These are phyloP conservation scores for Microcaecilia unicolor DNA, from an alignment of 2,797 vertebrate species.

Conservation along the genomic window DNA sequence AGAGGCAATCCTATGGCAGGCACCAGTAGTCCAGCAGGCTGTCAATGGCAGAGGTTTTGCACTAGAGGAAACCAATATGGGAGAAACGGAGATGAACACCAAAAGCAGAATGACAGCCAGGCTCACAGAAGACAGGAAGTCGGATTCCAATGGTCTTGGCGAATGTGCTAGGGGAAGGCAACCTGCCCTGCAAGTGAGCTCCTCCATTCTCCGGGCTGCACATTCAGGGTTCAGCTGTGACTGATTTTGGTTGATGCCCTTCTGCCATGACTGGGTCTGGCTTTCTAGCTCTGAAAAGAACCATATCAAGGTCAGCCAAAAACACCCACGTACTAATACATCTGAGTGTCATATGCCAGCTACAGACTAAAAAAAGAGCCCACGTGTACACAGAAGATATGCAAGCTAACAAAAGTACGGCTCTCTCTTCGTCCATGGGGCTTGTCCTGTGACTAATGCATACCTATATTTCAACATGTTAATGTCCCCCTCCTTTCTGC, in stretches of 20 bases:
- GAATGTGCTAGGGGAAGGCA: background rate
- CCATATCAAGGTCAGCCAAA: too few relatives aligned
- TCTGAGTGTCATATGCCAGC: too few relatives aligned
- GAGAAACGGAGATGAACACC: slow-evolving; percentile 11
- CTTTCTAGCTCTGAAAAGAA: slow-evolving; percentile 11
- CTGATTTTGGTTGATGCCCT: background rate
- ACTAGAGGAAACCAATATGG: slow-evolving; percentile 3
- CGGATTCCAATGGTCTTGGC: background rate
- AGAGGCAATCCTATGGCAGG: background rate
- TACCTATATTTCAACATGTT: too few relatives aligned
- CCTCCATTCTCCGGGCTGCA: background rate
- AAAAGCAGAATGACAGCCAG: slow-evolving; percentile 15
- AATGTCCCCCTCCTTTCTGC: too few relatives aligned
- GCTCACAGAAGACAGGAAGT: slow-evolving; percentile 12
- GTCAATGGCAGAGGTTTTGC: background rate
- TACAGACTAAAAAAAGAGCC: too few relatives aligned
- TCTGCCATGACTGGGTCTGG: background rate
- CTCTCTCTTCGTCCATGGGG: too few relatives aligned
- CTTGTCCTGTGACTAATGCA: too few relatives aligned
- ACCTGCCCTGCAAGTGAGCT: background rate
- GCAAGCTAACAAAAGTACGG: too few relatives aligned
- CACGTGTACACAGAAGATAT: too few relatives aligned
- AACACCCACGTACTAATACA: too few relatives aligned
- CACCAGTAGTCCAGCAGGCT: background rate
- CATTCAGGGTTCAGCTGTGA: background rate